phyloP scores from a whole-genome alignment of 2,113 vertebrate genomes.

The Neomonachus schauinslandi region DNA sequence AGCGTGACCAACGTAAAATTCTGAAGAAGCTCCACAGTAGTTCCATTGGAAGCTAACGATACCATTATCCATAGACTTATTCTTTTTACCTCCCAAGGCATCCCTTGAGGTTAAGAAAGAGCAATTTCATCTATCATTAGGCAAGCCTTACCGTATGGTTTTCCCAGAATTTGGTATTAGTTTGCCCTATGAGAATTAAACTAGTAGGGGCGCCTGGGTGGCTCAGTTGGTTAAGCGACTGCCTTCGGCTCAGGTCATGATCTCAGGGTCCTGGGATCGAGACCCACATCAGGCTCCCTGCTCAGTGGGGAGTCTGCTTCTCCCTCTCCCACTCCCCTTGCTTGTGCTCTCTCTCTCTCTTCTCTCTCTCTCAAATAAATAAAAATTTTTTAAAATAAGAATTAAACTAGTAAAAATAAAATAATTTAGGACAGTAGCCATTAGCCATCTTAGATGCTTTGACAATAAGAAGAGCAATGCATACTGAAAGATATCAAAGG shows the following conservation, averaged over 20 bases:
- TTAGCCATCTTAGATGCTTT: background rate
- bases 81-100: background rate
- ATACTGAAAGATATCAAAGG: background rate
- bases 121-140: background rate
- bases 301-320: background rate
- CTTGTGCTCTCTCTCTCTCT: background rate
- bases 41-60: background rate
- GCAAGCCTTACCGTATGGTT: background rate
- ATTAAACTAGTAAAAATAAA: slow-evolving; percentile 27
- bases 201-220: too few species aligned
- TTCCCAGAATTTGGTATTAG: background rate
- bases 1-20: background rate
- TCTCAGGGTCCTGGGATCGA: background rate
- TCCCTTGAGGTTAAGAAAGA: background rate
- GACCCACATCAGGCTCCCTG: background rate
- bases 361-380: background rate
- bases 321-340: background rate
- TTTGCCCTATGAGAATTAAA: background rate
- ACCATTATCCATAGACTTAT: background rate
- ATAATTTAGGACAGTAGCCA: background rate
- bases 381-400: background rate
- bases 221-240: too few species aligned
- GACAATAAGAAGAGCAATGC: background rate
- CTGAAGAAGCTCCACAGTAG: background rate
- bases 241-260: too few species aligned